phyloP scores from a whole-genome alignment of 1,140 invertebrate genomes.

The Bombus impatiens region DNA sequence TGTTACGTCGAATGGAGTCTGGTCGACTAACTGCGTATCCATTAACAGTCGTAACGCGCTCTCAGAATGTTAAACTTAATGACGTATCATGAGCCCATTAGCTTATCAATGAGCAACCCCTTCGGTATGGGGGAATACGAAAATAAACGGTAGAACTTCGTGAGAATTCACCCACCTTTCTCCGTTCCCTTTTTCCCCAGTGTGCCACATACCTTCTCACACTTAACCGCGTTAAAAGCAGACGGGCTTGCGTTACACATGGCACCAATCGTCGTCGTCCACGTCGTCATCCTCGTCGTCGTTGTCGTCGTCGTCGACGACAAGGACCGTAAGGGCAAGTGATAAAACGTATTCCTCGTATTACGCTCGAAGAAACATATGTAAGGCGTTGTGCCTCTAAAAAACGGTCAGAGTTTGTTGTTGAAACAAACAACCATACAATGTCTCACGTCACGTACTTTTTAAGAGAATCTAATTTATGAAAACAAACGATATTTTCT shows the following conservation, averaged over 20 bases:
- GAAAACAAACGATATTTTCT: no score
- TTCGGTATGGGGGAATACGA: conserved; percentile 70
- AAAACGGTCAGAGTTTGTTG: conserved; percentile 43
- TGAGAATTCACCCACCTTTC: conserved; percentile 71
- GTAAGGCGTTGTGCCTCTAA: conserved; percentile 8
- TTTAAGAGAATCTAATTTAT: neutral
- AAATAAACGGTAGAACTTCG: conserved; percentile 70
- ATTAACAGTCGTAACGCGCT: conserved; percentile 55
- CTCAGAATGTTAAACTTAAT: conserved; percentile 62
- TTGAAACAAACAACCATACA: conserved; percentile 27
- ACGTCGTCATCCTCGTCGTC: neutral
- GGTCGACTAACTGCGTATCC: conserved; percentile 6
- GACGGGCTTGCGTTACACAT: conserved; percentile 52
- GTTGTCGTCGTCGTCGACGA: conserved; percentile 17
- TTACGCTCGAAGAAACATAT: conserved; percentile 18
- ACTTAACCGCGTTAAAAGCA: conserved; percentile 54
- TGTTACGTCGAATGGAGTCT: conserved; percentile 16
- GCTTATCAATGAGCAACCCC: conserved; percentile 75
- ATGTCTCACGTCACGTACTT: neutral
- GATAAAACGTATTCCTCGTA: conserved; percentile 51
- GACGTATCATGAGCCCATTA: conserved; percentile 73
- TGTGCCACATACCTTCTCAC: conserved; percentile 52
- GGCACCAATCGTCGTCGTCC: conserved; percentile 40
- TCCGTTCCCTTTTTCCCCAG: conserved; percentile 49
- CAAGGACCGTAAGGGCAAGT: conserved; percentile 37